Evolutionary conservation across 2,113 vertebrate genomes (phyloP), one percentile per base, ranked within the genome.

Genomic region (Setophaga coronata): DNA sequence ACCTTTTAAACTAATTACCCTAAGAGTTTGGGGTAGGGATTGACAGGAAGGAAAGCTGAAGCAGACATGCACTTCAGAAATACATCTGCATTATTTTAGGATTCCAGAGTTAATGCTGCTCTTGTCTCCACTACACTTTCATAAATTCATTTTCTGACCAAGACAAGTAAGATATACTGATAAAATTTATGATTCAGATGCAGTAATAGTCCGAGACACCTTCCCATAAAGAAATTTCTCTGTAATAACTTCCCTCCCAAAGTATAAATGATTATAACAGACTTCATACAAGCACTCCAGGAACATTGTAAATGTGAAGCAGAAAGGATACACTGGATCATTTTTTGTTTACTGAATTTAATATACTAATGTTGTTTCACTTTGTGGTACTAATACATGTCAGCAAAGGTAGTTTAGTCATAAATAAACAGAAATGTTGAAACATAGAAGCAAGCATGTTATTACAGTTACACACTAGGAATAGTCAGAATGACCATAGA

Each of bases 241-340:
- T 45, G 62, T 40, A 87, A 48, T 57, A 91, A 85, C 53, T 90
- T 81, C 51, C 47, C 25, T 74, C 57, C 18, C 10, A 34, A 92
- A 72, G 14, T n/a, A 87, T 69, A 87, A 84, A 93, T 91, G 79
- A 89, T 53, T 70, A 19, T 61, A 78, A 81, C 36, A 89, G 48
- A 77, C 47, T 72, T 82, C 57, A 70, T 21, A 54, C 18, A 83
- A 88, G 33, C 33, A 86, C 29, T 80, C 5, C 1, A 62, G 51
- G 51, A 87, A 53, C 31, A 82, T 13, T 72, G n/a, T 72, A 45
- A 85, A 93, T 71, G 36, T 33, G 77, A 82, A 89, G 31, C 28
- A 64, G 53, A 36, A 78, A 85, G 60, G 18, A 78, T 54, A 56
- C 18, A 72, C 3, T 31, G 18, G 12, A 89, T n/a, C 13, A 15